phyloP scores from a whole-genome alignment of 2,797 vertebrate species.

The Fistularia commersonii region DNA sequence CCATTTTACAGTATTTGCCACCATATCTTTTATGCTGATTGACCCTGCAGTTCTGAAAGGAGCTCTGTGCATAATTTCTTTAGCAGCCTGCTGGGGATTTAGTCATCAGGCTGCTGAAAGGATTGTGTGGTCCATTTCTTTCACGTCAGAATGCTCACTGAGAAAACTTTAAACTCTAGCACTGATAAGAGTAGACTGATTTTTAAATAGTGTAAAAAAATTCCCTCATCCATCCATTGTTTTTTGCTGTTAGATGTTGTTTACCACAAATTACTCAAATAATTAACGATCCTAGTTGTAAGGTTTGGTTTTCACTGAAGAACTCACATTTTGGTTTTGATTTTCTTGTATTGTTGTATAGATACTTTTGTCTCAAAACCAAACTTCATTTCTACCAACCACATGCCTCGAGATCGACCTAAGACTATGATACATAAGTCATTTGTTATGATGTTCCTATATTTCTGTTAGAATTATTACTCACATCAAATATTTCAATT shows the following conservation, averaged over 20 bases:
- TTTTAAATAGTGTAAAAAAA: slow-evolving; percentile 34
- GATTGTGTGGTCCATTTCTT: slow-evolving; percentile 15
- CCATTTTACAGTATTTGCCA: slow-evolving; percentile 30
- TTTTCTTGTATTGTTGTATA: slow-evolving; percentile 52
- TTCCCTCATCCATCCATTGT: slow-evolving; percentile 39
- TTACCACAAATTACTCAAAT: slow-evolving; percentile 47
- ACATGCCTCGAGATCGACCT: slow-evolving; percentile 16
- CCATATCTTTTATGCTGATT: slow-evolving; percentile 27
- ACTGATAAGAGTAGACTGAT: slow-evolving; percentile 27
- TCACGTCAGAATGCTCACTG: slow-evolving; percentile 27
- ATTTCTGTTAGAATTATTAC: slow-evolving; percentile 20
- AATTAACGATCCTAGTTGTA: slow-evolving; percentile 22
- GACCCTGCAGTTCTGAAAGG: slow-evolving; percentile 12
- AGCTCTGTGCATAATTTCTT: slow-evolving; percentile 33
- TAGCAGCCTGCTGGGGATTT: slow-evolving; percentile 12
- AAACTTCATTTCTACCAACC: slow-evolving; percentile 25
- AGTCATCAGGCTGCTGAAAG: slow-evolving; percentile 15
- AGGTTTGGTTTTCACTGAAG: slow-evolving; percentile 15
- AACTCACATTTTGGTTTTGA: slow-evolving; percentile 36
- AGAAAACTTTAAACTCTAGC: slow-evolving; percentile 30
- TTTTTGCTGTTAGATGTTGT: slow-evolving; percentile 57
- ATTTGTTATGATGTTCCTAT: slow-evolving; percentile 24
- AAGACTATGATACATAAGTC: slow-evolving; percentile 8
- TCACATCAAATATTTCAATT: slow-evolving; percentile 14
- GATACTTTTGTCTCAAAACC: slow-evolving; percentile 33